Evolutionary conservation across 1,140 invertebrate genomes (phyloP).

Genomic region (Leptonema lineaticorne): DNA sequence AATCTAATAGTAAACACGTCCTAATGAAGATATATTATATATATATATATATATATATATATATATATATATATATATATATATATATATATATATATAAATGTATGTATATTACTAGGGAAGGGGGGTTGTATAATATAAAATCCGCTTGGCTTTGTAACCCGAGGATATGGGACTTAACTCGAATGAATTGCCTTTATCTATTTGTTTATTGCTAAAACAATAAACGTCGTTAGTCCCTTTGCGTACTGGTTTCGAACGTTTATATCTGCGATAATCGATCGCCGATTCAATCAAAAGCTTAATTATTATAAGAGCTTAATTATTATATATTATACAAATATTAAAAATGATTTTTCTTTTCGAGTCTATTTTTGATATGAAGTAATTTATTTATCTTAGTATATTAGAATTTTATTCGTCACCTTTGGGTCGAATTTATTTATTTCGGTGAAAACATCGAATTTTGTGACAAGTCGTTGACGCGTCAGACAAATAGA

Average conservation of each 20-base stretch:
- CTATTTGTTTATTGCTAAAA: conserved; percentile 29
- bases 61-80: too few relatives aligned
- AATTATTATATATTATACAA: too few relatives aligned
- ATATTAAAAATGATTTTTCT: neutral
- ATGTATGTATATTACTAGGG: too few relatives aligned
- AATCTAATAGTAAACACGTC: conserved; percentile 39
- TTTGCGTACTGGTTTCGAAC: neutral
- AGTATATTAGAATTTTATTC: too few relatives aligned
- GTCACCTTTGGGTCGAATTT: too few relatives aligned
- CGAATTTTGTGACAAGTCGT: neutral
- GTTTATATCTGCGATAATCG: too few relatives aligned
- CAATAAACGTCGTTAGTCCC: neutral
- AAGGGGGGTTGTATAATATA: too few relatives aligned
- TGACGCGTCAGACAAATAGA: conserved; percentile 2
- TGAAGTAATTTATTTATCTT: too few relatives aligned
- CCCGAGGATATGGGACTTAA: conserved; percentile 37
- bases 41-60: too few relatives aligned
- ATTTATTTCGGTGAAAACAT: neutral
- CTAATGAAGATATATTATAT: conserved; percentile 39
- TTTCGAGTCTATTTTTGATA: neutral
- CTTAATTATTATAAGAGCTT: too few relatives aligned
- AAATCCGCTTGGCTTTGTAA: conserved; percentile 22
- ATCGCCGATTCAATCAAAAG: too few relatives aligned
- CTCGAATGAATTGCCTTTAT: conserved; percentile 41
- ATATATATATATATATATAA: too few relatives aligned